Base-by-base conservation (phyloP, 1,140 invertebrate genomes). In the Pogonomyrmex barbatus region DNA sequence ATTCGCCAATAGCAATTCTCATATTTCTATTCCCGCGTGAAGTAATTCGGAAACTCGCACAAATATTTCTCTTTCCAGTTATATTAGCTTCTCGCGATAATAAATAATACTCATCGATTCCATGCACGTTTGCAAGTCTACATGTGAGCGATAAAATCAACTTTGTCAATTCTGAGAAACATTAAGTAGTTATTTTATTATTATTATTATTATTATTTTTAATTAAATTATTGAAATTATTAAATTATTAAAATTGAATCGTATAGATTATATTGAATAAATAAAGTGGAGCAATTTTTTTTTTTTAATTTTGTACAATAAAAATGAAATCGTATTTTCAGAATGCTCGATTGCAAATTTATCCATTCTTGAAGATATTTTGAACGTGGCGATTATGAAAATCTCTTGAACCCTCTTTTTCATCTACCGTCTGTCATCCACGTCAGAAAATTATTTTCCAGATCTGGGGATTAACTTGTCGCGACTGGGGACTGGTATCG, bases 401-500 rank as follows among this genome's bases (percentile, higher is more conserved):
- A 84, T 85, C 85, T 87, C 85, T 85, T 75, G 39, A 83, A 83
- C n/a, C 68, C 52, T 73, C 47, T 62, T 79, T 52, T 77, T 75
- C 77, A 58, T 81, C 50, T n/a, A 62, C 54, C 50, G 58, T 36
- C 76, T 45, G 33, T 60, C 62, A 60, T 77, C 87, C n/a, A 56
- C 56, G 45, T 58, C 54, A 58, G 56, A 73, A 79, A 89, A 90
- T 90, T 86, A 89, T 90, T 90, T 87, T 87, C 81, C 70, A 89
- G 85, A 91, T 92, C 87, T 87, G 87, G 62, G 81, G 88, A 85
- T 90, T 90, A 92, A 93, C 87, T 91, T 87, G 87, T 85, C 83
- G 63, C 62, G 83, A 39, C 63, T 33, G 56, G 70, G 68, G 60
- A 85, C 63, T n/a, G n/a, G 54, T 68, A 86, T 88, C 87, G 79